Conservation (phyloP, 1,140 invertebrate genomes). For the Drosophila littoralis region DNA sequence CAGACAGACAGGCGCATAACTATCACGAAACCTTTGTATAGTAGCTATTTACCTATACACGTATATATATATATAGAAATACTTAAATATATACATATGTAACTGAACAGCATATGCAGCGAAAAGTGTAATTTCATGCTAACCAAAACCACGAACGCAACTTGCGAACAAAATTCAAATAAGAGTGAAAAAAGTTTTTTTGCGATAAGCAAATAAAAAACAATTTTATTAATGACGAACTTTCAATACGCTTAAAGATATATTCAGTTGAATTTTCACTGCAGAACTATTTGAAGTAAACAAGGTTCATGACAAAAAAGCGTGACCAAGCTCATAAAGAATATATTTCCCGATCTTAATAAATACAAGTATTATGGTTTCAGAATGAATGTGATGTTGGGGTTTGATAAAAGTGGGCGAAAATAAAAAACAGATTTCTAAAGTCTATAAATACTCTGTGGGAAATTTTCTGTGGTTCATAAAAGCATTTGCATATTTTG, state of each 20-base stretch:
- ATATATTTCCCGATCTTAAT: too few species aligned
- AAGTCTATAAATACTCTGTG: not conserved
- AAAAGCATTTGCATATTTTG: too few species aligned
- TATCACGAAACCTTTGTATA: too few species aligned
- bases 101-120: not conserved
- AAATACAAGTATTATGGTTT: too few species aligned
- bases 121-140: constrained; percentile 49
- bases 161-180: constrained; percentile 24
- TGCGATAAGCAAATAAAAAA: constrained; percentile 12
- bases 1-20: not conserved
- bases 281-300: too few species aligned
- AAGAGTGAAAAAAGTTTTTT: not conserved
- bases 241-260: not conserved
- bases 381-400: too few species aligned
- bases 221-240: constrained; percentile 8
- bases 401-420: too few species aligned
- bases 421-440: not conserved
- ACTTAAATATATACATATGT: not conserved
- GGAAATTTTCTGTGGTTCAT: too few species aligned
- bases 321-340: too few species aligned
- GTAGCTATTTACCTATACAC: too few species aligned
- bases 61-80: constrained; percentile 1
- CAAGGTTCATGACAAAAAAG: too few species aligned
- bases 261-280: not conserved
- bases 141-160: constrained; percentile 62